Conservation (phyloP, 2,797 vertebrate genomes). For the Gymnocypris eckloni region DNA sequence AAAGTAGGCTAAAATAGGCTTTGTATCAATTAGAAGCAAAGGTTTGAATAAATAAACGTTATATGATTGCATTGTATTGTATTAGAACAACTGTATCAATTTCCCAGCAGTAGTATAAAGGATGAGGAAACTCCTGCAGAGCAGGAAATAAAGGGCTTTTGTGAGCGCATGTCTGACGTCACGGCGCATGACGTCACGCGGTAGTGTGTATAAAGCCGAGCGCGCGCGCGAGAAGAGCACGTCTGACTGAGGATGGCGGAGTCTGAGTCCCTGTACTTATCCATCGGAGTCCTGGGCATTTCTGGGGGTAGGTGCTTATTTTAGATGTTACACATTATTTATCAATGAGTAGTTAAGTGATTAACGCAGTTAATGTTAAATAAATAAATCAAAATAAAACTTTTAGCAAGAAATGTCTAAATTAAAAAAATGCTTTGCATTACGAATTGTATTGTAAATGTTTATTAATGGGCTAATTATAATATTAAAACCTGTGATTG, state of each 20-base stretch:
- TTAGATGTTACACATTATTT: background rate
- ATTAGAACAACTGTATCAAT: no score
- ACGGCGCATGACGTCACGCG: conserved; percentile 52
- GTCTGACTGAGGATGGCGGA: conserved; percentile 64
- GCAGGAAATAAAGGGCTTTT: background rate
- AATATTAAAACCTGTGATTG: background rate
- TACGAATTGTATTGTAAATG: background rate
- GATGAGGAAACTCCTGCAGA: background rate
- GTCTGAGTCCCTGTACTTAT: conserved; percentile 73
- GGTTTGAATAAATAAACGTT: background rate
- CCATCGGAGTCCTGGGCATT: conserved; percentile 78
- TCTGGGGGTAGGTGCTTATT: conserved; percentile 76
- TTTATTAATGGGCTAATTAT: background rate
- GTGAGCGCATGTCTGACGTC: conserved; percentile 44
- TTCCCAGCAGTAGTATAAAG: background rate
- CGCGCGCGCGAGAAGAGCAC: rapidly evolving
- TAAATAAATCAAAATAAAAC: background rate
- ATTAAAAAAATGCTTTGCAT: background rate
- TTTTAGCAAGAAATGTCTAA: background rate
- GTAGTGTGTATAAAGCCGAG: background rate
- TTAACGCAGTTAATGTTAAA: background rate
- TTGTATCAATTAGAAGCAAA: background rate
- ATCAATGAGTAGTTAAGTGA: background rate
- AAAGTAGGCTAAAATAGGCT: background rate
- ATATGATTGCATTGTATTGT: background rate